Evolutionary conservation across 2,113 vertebrate genomes (phyloP).

Genomic region (Anoura caudifer): DNA sequence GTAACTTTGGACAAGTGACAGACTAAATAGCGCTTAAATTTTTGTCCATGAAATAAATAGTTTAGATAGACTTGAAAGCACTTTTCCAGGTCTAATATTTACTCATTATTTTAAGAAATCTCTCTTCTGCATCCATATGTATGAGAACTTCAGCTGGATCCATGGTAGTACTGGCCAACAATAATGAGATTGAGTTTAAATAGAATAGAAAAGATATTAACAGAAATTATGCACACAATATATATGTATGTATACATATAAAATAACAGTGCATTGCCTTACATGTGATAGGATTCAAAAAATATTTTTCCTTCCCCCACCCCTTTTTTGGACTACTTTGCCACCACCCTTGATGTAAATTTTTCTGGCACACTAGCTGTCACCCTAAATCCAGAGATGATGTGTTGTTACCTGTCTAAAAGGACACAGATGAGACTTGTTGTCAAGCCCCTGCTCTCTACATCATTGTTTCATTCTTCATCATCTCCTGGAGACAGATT

Average conservation of each 20-base stretch:
- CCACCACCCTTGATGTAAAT: background rate
- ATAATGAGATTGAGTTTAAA: background rate
- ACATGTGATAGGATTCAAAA: background rate
- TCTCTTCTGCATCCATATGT: background rate
- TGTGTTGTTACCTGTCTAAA: conserved; percentile 17
- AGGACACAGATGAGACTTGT: background rate
- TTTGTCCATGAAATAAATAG: background rate
- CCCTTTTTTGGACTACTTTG: background rate
- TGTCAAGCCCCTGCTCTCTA: background rate
- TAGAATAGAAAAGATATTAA: background rate
- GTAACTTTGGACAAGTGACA: background rate
- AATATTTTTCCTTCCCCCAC: rapidly evolving
- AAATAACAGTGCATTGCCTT: background rate
- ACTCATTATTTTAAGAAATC: background rate
- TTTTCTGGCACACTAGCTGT: background rate
- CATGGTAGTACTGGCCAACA: background rate
- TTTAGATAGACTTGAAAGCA: background rate
- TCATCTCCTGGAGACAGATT: conserved; percentile 43
- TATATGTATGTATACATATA: background rate
- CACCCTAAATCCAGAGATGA: background rate
- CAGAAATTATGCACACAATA: background rate
- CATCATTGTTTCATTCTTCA: background rate
- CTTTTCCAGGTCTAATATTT: background rate
- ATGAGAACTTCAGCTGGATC: background rate
- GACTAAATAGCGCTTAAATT: background rate